Conservation (phyloP, 2,888 invertebrate species). For the Dynastes hyllus region DNA sequence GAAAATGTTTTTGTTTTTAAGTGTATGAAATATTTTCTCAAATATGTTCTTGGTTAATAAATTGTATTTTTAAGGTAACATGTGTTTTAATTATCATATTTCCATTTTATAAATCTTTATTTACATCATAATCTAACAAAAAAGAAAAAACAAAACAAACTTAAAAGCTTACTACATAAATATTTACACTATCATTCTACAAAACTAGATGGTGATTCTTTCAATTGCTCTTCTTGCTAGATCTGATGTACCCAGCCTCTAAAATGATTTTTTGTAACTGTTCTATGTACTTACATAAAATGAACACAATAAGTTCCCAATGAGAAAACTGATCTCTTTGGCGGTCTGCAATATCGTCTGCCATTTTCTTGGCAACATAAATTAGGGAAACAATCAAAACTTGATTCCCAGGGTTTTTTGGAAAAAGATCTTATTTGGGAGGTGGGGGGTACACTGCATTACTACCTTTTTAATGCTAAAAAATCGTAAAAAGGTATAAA, state of each 20-base stretch:
- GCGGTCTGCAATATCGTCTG: constrained; percentile 82
- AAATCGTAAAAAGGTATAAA: no score
- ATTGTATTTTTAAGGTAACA: constrained; percentile 46
- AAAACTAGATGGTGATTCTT: constrained; percentile 56
- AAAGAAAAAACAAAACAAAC: constrained; percentile 8
- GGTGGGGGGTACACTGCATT: constrained; percentile 83
- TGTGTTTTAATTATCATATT: constrained; percentile 45
- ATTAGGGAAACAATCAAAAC: constrained; percentile 86
- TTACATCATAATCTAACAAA: constrained; percentile 17
- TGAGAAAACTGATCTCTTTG: constrained; percentile 80
- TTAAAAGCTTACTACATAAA: constrained; percentile 4
- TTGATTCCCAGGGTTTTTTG: constrained; percentile 80
- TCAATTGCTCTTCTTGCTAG: constrained; percentile 57
- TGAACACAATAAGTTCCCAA: no score
- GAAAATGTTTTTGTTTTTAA: constrained; percentile 30
- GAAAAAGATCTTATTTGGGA: constrained; percentile 81
- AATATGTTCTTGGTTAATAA: constrained; percentile 47
- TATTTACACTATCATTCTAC: background rate
- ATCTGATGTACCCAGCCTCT: constrained; percentile 58
- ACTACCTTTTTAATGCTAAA: constrained; percentile 68
- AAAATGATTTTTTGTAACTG: constrained; percentile 13
- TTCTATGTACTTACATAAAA: no score
- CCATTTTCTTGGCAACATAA: constrained; percentile 86
- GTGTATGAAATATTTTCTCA: constrained; percentile 39
- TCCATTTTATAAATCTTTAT: background rate